Evolutionary conservation across 2,888 invertebrate genomes (phyloP).

Genomic region (Leuctra nigra): DNA sequence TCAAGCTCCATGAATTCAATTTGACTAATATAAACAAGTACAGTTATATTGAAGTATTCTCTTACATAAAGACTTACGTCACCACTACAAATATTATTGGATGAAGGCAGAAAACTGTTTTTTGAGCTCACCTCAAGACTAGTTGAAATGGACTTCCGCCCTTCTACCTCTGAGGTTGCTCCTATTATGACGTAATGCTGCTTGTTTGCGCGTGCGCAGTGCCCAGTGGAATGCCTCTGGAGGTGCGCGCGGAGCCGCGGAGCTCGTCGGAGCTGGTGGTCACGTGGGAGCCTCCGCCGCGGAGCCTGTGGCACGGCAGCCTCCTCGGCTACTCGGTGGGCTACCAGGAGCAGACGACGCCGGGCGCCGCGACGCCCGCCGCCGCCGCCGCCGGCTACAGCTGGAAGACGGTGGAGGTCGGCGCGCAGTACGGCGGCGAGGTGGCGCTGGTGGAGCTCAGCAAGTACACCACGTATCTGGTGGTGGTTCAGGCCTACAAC

Average conservation of each 20-base stretch:
- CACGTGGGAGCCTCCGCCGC: slow-evolving; percentile 80
- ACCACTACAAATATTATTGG: too few species aligned
- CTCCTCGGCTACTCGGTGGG: slow-evolving; percentile 82
- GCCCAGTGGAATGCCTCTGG: slow-evolving; percentile 74
- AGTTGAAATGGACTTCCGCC: too few species aligned
- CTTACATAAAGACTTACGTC: too few species aligned
- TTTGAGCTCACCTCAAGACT: too few species aligned
- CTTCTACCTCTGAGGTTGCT: too few species aligned
- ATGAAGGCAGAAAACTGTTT: too few species aligned
- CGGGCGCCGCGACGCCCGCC: slow-evolving; percentile 28
- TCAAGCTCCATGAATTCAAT: too few species aligned
- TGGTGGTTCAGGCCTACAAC: slow-evolving; percentile 82
- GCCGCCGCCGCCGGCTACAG: slow-evolving; percentile 44
- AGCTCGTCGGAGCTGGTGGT: slow-evolving; percentile 79
- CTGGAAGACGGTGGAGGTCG: slow-evolving; percentile 67
- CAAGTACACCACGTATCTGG: slow-evolving; percentile 73
- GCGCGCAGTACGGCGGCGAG: slow-evolving; percentile 60
- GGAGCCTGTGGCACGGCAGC: slow-evolving; percentile 82
- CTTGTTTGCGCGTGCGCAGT: slow-evolving; percentile 28
- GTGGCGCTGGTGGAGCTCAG: slow-evolving; percentile 61
- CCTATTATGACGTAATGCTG: too few species aligned
- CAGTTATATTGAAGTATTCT: too few species aligned
- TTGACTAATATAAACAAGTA: too few species aligned
- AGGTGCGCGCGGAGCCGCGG: slow-evolving; percentile 75
- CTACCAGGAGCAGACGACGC: slow-evolving; percentile 40